Conservation (phyloP, 2,888 invertebrate species). For the Tricholauxania praeusta region DNA sequence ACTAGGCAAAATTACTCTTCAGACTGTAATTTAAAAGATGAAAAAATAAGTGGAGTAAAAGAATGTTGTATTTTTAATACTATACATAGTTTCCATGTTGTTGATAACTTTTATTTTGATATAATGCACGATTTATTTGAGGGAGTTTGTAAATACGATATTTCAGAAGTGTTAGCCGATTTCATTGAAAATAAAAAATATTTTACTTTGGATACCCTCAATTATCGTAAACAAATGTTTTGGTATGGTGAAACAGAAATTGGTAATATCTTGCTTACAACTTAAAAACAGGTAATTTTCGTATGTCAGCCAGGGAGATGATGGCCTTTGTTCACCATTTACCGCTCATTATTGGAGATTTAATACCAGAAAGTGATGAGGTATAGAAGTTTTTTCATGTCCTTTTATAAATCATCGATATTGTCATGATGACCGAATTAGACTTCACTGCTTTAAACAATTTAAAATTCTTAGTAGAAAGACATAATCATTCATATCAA, state of each 20-base stretch:
- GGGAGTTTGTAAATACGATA: constrained; percentile 48
- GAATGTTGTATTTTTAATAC: too few relatives aligned
- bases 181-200: constrained; percentile 37
- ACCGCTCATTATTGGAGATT: constrained; percentile 46
- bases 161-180: constrained; percentile 43
- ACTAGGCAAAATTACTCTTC: constrained; percentile 41
- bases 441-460: constrained; percentile 4
- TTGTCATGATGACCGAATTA: constrained; percentile 32
- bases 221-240: constrained; percentile 45
- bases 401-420: constrained; percentile 43
- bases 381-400: constrained; percentile 42
- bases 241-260: constrained; percentile 43
- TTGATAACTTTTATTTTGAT: constrained; percentile 46
- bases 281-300: constrained; percentile 35
- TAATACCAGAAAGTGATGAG: constrained; percentile 37
- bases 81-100: constrained; percentile 34
- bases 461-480: constrained; percentile 18
- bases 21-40: constrained; percentile 33
- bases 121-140: constrained; percentile 52
- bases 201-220: constrained; percentile 43
- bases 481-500: constrained; percentile 26
- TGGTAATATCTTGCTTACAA: not conserved
- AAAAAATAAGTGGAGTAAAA: constrained; percentile 45
- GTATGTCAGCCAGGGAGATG: constrained; percentile 46
- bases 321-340: constrained; percentile 42